Base-by-base conservation (phyloP, 2,797 vertebrate species). In the Sebastes minor region DNA sequence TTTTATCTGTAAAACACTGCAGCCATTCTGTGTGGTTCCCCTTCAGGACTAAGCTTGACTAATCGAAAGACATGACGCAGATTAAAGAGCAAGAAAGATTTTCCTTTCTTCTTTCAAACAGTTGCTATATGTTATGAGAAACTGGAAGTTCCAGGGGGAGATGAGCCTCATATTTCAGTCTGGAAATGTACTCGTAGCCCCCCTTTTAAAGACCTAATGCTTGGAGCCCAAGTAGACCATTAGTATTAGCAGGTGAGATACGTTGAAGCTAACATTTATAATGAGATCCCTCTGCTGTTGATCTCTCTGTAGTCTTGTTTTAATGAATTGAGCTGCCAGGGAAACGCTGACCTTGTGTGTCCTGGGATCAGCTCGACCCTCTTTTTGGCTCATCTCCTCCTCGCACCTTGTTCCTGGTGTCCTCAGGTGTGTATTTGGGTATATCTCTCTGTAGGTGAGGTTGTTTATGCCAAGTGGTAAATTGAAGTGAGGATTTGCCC, bases 1-100 rank as follows among this genome's bases (percentile, higher is more conserved):
- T 38, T 56, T 69, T 67, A n/a, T 81, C 4, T 73, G 53, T 28
- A 23, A 84, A 42, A 69, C 55, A 74, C 59, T 25, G 53, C 23
- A 35, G 56, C n/a, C 22, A 27, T 64, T 78, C 30, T 69, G n/a
- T 9, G 61, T 78, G 53, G 46, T 49, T 74, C 75, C 66, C 65
- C 64, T 68, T 73, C 55, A 74, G 70, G 74, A 71, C 73, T 28
- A 52, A 64, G 1, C n/a, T 22, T 35, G 27, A 77, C 76, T 82
- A 71, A 89, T 85, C 4, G 11, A 79, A 69, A 85, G 78, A 84
- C 62, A 59, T 38, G 73, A 78, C 72, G 23, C 64, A 80, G 70
- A 90, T 91, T 88, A 86, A 77, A 90, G 81, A 83, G 35, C 32
- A 23, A 35, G 32, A 71, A 53, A 79, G 16, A 38, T 23, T 35